These are phyloP conservation scores for Pygmarrhopalites habei DNA, from an alignment of 1,140 invertebrate species.

Conservation along the genomic window DNA sequence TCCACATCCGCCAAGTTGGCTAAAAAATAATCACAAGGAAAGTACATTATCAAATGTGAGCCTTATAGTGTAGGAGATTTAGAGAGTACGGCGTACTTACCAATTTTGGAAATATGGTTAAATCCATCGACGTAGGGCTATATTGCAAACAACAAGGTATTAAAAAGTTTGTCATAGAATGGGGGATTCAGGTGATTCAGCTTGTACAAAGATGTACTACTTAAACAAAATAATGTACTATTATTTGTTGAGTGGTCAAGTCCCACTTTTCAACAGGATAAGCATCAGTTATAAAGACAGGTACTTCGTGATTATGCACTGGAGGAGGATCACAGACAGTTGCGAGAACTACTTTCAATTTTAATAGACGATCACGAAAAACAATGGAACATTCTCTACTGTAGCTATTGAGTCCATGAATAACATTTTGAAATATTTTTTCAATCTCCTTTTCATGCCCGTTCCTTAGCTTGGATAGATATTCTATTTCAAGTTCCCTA, in stretches of 20 bases:
- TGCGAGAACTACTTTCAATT: constrained; percentile 39
- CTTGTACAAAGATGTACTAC: too few species aligned
- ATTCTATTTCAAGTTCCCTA: constrained; percentile 41
- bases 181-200: too few species aligned
- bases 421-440: constrained; percentile 41
- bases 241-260: constrained; percentile 79
- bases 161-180: too few species aligned
- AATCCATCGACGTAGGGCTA: constrained; percentile 87
- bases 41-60: background rate
- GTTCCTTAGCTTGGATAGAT: constrained; percentile 43
- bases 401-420: constrained; percentile 44
- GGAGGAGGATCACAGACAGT: constrained; percentile 57
- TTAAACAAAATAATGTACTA: too few species aligned
- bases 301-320: constrained; percentile 84
- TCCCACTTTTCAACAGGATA: constrained; percentile 68
- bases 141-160: too few species aligned
- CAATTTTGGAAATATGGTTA: constrained; percentile 77
- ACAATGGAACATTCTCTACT: constrained; percentile 30
- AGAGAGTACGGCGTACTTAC: constrained; percentile 18
- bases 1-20: constrained; percentile 80
- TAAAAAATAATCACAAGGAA: constrained; percentile 43
- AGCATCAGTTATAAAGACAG: constrained; percentile 62
- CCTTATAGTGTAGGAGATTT: background rate
- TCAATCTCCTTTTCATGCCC: constrained; percentile 42
- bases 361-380: constrained; percentile 31